Base-by-base conservation (phyloP, 2,797 vertebrate genomes). In the Lemur catta region DNA sequence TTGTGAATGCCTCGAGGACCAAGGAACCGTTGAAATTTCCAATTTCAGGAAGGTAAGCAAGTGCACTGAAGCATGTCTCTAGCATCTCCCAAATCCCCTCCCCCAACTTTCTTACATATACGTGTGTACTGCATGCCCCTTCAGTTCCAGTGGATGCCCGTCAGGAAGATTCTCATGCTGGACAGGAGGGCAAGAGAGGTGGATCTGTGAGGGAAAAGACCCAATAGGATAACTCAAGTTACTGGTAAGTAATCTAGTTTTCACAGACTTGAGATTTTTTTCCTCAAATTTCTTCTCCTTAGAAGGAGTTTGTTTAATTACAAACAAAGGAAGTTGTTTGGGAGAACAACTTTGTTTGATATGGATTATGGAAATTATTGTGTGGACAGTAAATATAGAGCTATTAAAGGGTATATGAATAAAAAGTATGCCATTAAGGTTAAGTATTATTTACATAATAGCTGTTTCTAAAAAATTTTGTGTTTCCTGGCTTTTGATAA, bases 1-100 rank as follows among this genome's bases (percentile, higher is more conserved):
- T 97, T 97, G 97, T 93, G 98, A 98, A 92, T 97, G 96, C 96
- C 81, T 97, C 69, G 96, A 97, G 97, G 98, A 98, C 97, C 95
- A 96, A 97, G 98, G 98, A 98, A 97, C 95, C 97, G 97, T 97
- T 97, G 98, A 98, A 97, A 98, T 98, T 98, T 97, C 97, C 98
- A 98, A 98, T 43, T 97, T 98, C 98, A 98, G 98, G 98, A 98
- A 6, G 98, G 98, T 98, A 98, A 98, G 97, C 97, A 96, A 98
- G 98, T 98, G 97, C 98, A 97, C 33, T 98, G 98, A 98, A 98
- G 89, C 96, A 93, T 97, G 95, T 97, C 97, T 97, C 97, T 98
- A 98, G 98, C 98, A 98, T 97, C 96, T 97, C 81, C 92, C 82
- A 96, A 76, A 75, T 91, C 79, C 95, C 91, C 52, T 79, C n/a